These are phyloP conservation scores for Acanthosepion esculentum DNA, from an alignment of 2,888 invertebrate species.

Conservation along the genomic window DNA sequence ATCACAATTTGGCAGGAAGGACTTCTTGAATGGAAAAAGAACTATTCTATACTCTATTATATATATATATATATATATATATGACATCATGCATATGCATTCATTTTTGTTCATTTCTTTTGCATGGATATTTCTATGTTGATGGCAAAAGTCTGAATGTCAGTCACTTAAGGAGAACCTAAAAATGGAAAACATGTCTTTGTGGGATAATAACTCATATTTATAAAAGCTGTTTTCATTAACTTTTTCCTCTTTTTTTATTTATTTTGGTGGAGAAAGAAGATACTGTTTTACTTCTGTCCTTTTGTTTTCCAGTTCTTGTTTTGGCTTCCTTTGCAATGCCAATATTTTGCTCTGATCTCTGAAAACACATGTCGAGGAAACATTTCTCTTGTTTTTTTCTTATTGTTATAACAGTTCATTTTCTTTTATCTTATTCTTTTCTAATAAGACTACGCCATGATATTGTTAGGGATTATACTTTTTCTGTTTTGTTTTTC, in stretches of 20 bases:
- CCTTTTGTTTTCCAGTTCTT: background rate
- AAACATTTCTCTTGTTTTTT: background rate
- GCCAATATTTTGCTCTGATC: background rate
- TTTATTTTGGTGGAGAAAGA: background rate
- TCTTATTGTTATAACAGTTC: too few species aligned
- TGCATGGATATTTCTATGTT: background rate
- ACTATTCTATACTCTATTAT: background rate
- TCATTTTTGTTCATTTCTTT: background rate
- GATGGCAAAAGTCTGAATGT: background rate
- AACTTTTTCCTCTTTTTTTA: background rate
- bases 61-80: background rate
- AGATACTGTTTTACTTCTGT: background rate
- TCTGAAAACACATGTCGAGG: background rate
- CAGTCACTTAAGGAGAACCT: background rate
- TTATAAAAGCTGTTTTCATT: constrained; percentile 8
- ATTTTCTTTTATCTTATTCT: background rate
- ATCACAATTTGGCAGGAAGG: too few species aligned
- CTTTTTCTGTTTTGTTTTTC: background rate
- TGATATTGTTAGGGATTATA: background rate
- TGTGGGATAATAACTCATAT: background rate
- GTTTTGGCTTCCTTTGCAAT: background rate
- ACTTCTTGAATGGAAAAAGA: too few species aligned
- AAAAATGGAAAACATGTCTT: background rate
- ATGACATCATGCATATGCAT: background rate
- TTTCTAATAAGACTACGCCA: background rate